Base-by-base conservation (phyloP, 2,888 invertebrate genomes). In the Cryptophagus acutangulus region DNA sequence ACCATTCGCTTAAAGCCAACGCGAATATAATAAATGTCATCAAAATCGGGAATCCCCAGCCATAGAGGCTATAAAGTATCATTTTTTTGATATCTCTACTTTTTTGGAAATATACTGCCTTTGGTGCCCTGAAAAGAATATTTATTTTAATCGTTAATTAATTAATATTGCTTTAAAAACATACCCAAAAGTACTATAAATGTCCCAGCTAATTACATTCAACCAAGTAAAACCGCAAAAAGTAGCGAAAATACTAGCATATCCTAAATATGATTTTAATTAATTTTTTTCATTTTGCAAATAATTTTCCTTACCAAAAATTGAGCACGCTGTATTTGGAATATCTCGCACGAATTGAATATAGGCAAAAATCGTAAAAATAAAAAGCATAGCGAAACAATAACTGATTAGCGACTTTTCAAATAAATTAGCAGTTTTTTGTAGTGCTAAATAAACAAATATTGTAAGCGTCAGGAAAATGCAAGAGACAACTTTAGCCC, bases 51-150 rank as follows among this genome's bases (percentile, higher is more conserved):
- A 79, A 54, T 2, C 80, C 78, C 85, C 85, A 87, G 1, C 84
- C 84, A 61, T 84, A 85, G 1, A 79, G 30, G 1, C 81, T 81
- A 62, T 86, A 87, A 58, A 73, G 70, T 2, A 79, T 39, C 59
- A 83, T 43, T 78, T 74, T 33, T 74, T 77, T 13, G 18, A 71
- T 58, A 45, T 77, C 76, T 1, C 73, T 69, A 31, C 63, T 65
- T 13, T 72, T 46, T 70, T 24, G 38, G 17, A 17, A 26, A 25
- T 17, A 24, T 14, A 41, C 29, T 15, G 43, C 36, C 42, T 54
- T 59, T 6, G 58, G 53, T 4, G 55, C 49, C 17, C 60, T 60
- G 40, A 24, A 53, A 51, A 36, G 36, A 33, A 20, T 20, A 20
- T 20, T 20, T 5, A 9, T 20, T 20, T 20, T 20, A 4, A 16